These are phyloP conservation scores for Gulo gulo DNA, from an alignment of 2,113 vertebrate species.

Conservation along the genomic window DNA sequence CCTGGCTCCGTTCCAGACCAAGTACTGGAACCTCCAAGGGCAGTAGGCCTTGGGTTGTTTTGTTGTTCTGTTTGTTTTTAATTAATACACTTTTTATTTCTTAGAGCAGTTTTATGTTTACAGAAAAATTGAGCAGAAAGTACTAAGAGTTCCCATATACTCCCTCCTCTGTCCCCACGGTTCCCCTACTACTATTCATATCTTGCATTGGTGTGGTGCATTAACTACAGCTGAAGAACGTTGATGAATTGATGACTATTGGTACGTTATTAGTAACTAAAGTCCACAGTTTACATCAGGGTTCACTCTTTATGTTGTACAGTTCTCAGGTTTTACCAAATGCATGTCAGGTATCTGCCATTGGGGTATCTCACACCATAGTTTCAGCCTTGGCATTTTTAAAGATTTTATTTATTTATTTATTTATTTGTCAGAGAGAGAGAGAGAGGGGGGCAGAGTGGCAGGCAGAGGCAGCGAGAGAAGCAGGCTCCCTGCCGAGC, in stretches of 20 bases:
- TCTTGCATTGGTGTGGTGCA: background rate
- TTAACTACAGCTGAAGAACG: background rate
- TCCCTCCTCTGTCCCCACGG: no score
- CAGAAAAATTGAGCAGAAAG: background rate
- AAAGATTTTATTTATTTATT: no score
- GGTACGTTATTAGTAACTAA: background rate
- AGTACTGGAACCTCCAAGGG: background rate
- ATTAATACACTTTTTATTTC: background rate
- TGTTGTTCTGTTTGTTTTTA: background rate
- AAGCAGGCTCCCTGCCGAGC: no score
- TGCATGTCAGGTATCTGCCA: background rate
- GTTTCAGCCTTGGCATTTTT: background rate
- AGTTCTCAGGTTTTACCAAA: background rate
- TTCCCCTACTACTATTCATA: background rate
- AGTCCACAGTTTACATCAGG: background rate
- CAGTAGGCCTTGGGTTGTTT: background rate
- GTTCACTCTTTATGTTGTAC: background rate
- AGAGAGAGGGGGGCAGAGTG: no score
- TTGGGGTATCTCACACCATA: background rate
- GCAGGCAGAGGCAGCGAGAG: no score
- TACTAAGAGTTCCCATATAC: background rate
- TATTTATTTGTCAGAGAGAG: no score
- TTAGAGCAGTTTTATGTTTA: background rate
- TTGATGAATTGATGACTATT: background rate
- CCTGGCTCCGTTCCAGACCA: background rate